These are phyloP conservation scores for Drosophila prosaltans DNA, from an alignment of 1,140 invertebrate species.

Conservation along the genomic window DNA sequence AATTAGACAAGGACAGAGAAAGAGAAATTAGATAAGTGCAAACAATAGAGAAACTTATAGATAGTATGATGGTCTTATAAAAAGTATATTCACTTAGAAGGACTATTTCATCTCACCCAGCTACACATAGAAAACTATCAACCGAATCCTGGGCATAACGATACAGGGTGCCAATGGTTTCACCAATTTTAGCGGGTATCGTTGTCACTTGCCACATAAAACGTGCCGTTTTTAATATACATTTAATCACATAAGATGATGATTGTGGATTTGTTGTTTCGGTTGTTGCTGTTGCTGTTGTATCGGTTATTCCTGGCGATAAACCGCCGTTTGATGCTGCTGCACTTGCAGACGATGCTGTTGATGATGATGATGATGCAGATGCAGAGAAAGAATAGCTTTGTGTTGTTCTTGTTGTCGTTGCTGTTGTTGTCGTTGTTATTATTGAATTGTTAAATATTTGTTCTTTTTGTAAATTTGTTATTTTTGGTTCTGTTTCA, in stretches of 20 bases:
- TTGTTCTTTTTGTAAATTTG: background rate
- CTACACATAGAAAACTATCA: slow-evolving; percentile 80
- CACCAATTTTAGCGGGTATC: slow-evolving; percentile 80
- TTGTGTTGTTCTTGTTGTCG: slow-evolving; percentile 17
- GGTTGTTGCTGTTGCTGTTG: slow-evolving; percentile 16
- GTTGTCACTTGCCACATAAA: slow-evolving; percentile 83
- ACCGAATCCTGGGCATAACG: slow-evolving; percentile 81
- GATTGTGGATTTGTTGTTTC: slow-evolving; percentile 26
- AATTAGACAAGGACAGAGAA: slow-evolving; percentile 69
- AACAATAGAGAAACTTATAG: too few relatives aligned
- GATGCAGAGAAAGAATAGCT: slow-evolving; percentile 19
- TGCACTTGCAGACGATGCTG: background rate
- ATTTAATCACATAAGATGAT: slow-evolving; percentile 79
- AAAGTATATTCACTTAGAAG: too few relatives aligned
- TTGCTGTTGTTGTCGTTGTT: background rate
- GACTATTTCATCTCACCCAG: slow-evolving; percentile 69
- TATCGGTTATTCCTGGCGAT: background rate
- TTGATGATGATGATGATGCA: background rate
- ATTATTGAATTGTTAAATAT: background rate
- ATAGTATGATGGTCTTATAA: too few relatives aligned
- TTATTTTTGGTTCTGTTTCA: slow-evolving; percentile 22
- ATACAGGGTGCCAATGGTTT: slow-evolving; percentile 77
- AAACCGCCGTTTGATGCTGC: background rate
- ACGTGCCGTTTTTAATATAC: slow-evolving; percentile 75
- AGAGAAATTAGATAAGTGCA: slow-evolving; percentile 2